These are phyloP conservation scores for Chondrilla cf. caribensis DNA, from an alignment of 37 sponge, comb jelly and placozoan species.

Conservation along the genomic window DNA sequence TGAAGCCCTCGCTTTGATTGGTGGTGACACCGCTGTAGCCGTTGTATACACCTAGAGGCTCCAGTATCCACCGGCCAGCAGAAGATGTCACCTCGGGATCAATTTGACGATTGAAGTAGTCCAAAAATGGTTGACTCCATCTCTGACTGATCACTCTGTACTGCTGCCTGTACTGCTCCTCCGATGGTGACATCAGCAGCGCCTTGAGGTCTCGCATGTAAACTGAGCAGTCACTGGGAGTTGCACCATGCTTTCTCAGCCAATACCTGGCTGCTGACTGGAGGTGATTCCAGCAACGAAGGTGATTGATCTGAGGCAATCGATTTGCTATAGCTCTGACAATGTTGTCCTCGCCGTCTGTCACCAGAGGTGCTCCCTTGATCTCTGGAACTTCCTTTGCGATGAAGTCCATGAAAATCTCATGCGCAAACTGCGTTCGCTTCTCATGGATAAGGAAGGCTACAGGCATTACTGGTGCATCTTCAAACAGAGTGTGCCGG, in stretches of 20 bases:
- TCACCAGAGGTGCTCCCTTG: neutral
- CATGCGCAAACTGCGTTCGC: conserved; percentile 5
- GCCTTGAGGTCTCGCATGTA: neutral
- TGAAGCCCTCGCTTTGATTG: conserved; percentile 63
- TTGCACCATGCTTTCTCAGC: neutral
- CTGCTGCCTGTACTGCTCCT: neutral
- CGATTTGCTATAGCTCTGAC: neutral
- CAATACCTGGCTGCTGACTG: conserved; percentile 5
- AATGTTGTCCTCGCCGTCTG: neutral
- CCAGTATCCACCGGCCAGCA: conserved; percentile 11
- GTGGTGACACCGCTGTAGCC: conserved; percentile 30
- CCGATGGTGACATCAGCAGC: conserved; percentile 15
- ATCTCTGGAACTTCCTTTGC: conserved; percentile 10
- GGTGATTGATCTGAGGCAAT: neutral
- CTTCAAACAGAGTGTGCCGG: conserved; percentile 5
- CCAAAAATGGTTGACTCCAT: conserved; percentile 20
- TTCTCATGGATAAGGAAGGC: conserved; percentile 14
- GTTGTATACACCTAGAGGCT: conserved; percentile 19
- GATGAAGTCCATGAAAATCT: conserved; percentile 10
- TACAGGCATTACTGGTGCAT: conserved; percentile 23
- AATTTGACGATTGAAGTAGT: neutral
- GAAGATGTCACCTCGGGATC: neutral
- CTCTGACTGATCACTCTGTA: neutral
- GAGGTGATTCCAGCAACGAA: conserved; percentile 25
- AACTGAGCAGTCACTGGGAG: neutral